Evolutionary conservation across 2,797 vertebrate species (phyloP), one percentile per base, ranked within the genome.

Genomic region (Clarias platycephalus): DNA sequence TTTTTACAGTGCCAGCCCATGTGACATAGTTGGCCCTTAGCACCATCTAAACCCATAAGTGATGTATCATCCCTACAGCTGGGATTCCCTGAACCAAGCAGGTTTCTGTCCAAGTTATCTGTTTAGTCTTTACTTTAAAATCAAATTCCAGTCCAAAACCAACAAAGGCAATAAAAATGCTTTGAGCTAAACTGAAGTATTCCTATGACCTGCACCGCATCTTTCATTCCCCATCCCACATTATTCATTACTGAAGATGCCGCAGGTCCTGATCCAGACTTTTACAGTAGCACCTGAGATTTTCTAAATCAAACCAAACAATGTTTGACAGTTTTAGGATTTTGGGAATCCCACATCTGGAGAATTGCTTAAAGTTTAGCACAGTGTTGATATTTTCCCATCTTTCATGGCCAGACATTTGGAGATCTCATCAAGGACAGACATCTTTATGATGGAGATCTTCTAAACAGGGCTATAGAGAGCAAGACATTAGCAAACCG

Each of bases 361-460:
- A 49, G 34, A 80, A 80, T 37, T 49, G 13, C n/a, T 80, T 28
- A 64, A 49, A 24, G 60, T 12, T 2, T 60, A 79, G 76, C 63
- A 16, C 34, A 9, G 8, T 37, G 76, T 9, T 0, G 20, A 63
- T 26, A 20, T 40, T 60, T 78, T 62, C 10, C 31, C 3, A 0
- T 28, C 13, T 72, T 63, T 53, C 40, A 3, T 10, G 34, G 4
- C 81, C 81, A 82, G 81, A 82, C 10, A 12, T 74, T 74, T 66
- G 81, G n/a, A 55, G 71, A 76, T 64, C 71, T 64, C 37, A 63
- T 83, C n/a, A 16, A 40, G 31, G 18, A 28, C 55, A 60, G 57
- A 44, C 53, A 40, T 53, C 26, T 31, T 74, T 31, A 62, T 20
- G 55, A 68, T 68, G 20, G 9, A 37, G 66, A n/a, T 4, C 4